Evolutionary conservation across 2,113 vertebrate genomes (phyloP), one percentile per base, ranked within the genome.

Genomic region (Tinamus guttatus): DNA sequence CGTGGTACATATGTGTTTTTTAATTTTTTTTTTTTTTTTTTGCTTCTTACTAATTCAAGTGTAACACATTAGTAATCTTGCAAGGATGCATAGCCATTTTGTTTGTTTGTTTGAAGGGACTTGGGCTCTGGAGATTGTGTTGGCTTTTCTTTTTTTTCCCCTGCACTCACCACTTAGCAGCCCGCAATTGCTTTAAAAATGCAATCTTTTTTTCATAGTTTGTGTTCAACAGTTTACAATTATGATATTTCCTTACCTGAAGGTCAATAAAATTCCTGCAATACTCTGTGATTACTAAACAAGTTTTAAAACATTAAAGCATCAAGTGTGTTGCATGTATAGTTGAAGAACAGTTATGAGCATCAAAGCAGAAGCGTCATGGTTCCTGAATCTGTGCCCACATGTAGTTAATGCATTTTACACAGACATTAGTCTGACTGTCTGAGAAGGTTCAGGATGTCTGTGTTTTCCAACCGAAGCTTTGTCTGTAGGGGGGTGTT

Each of bases 191-290:
- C 28, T 87, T 32, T 67, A 0, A 54, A 75, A 58, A 51, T 4
- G 16, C 1, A 1, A 0, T 63, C 0, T 56, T 56, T 52, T 63
- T 86, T 79, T 80, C 9, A n/a, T 64, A 52, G 11, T 5, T 21
- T 76, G 30, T 10, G 27, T 89, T 90, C 30, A 86, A 56, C 17
- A 63, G 40, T 52, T 82, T 11, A 58, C 28, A 58, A 27, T 85
- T 87, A 14, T 68, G 36, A 25, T 6, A 3, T 54, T 89, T 85
- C 49, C 20, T 69, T 30, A 85, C 32, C 43, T 85, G 54, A 82
- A 87, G 30, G 24, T 51, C 91, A 59, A 24, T 87, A 81, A 47
- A 75, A 76, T 64, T 87, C 63, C 22, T 73, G 8, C 58, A 64
- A 11, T 70, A 25, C 9, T 45, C 24, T 84, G 21, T 38, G 11